Percentiles rank a stretch among this genome's conserved stretches.
phyloP scores from a whole-genome alignment of 2,113 vertebrate species.

The Isichthys henryi region DNA sequence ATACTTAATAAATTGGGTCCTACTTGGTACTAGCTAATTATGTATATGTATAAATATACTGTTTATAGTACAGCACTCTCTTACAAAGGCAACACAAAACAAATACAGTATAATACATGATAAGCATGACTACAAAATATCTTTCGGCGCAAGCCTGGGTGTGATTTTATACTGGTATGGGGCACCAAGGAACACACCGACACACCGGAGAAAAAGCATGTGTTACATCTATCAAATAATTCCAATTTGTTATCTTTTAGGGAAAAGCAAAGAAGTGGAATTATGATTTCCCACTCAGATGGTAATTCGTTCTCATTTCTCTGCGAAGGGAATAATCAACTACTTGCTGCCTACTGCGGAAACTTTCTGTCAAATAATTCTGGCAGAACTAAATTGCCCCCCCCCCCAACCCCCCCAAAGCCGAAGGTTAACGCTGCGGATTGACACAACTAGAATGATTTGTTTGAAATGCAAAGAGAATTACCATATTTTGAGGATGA shows the following conservation, averaged over 20 bases:
- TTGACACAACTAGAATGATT: slow-evolving; percentile 7
- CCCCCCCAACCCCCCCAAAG: neutral
- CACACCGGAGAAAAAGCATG: neutral
- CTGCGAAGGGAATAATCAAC: neutral
- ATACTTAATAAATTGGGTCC: too few relatives aligned
- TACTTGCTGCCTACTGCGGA: neutral
- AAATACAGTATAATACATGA: neutral
- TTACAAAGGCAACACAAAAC: neutral
- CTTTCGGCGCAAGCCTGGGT: neutral
- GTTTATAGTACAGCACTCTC: neutral
- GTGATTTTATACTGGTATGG: neutral
- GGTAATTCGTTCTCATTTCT: neutral
- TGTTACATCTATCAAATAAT: neutral
- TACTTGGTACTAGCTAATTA: neutral
- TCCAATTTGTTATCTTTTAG: neutral
- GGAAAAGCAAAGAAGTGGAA: neutral
- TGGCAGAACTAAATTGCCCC: neutral
- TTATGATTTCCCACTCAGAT: neutral
- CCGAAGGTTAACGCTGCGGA: slow-evolving; percentile 1
- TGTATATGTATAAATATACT: neutral
- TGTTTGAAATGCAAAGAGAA: slow-evolving; percentile 8
- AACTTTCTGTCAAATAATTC: slow-evolving; percentile 12
- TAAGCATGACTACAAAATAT: neutral
- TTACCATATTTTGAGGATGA: neutral
- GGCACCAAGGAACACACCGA: neutral